A percentile compares a stretch with the other conserved stretches of the same genome.
Conservation (phyloP, 2,888 invertebrate species). For the Machimus rusticus region DNA sequence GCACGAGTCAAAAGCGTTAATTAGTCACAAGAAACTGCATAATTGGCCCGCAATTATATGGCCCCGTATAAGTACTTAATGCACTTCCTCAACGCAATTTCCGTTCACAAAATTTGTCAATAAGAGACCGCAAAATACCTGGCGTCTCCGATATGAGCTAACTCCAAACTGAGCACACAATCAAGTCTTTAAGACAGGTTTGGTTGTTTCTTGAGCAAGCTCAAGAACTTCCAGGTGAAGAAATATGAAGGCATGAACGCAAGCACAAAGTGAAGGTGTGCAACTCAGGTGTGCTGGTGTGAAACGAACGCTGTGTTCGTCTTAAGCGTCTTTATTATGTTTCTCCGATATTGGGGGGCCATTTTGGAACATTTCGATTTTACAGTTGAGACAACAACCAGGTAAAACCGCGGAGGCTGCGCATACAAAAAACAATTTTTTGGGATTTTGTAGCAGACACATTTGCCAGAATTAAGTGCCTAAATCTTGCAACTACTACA, state of each 20-base stretch:
- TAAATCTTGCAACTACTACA: neutral
- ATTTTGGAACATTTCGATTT: neutral
- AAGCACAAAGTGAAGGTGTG: neutral
- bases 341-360: neutral
- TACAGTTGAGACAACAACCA: neutral
- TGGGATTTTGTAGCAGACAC: neutral
- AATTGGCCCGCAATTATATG: neutral
- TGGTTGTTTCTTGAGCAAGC: constrained; percentile 15
- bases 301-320: neutral
- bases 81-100: constrained; percentile 7
- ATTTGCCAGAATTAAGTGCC: neutral
- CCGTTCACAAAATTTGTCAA: neutral
- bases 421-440: neutral
- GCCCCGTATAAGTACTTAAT: neutral
- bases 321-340: neutral
- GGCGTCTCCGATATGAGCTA: constrained; percentile 42
- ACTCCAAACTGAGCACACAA: constrained; percentile 42
- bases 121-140: constrained; percentile 33
- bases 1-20: neutral
- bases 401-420: neutral
- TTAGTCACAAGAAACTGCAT: neutral
- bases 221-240: constrained; percentile 5
- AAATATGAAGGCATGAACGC: neutral
- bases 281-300: neutral
- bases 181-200: constrained; percentile 36